phyloP scores from a whole-genome alignment of 2,888 invertebrate genomes.

The Acanthosepion pharaonis region DNA sequence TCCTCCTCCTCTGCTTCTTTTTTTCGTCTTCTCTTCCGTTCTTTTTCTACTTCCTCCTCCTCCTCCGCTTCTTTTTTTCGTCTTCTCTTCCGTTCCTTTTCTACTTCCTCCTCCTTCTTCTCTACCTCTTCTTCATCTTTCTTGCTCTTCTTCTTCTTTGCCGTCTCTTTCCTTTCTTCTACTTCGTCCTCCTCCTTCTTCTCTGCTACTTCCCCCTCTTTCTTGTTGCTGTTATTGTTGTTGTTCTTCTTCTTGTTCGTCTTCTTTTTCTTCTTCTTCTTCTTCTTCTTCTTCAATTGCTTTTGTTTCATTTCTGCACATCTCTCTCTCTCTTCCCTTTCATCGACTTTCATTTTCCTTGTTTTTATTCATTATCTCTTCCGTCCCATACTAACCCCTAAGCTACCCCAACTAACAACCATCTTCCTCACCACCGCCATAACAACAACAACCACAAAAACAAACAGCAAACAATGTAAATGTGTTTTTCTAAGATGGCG shows the following conservation, averaged over 20 bases:
- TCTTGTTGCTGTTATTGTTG: neutral
- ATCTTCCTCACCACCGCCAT: neutral
- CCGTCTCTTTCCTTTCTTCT: neutral
- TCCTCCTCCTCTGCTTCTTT: neutral
- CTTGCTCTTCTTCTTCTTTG: neutral
- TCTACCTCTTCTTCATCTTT: neutral
- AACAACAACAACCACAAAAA: neutral
- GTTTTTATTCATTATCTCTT: neutral
- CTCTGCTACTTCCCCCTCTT: neutral
- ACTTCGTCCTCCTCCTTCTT: neutral
- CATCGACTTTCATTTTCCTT: neutral
- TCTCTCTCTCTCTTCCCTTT: neutral
- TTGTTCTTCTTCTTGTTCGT: neutral
- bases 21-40: neutral
- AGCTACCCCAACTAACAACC: neutral
- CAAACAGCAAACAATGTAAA: neutral
- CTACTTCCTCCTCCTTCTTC: neutral
- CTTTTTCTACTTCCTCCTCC: neutral
- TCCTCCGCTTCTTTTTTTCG: neutral
- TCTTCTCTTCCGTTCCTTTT: neutral
- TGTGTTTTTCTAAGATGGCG: slow-evolving; percentile 17
- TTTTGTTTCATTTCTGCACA: neutral
- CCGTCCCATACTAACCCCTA: neutral
- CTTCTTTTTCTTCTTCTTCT: neutral
- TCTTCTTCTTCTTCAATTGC: neutral